Conservation (phyloP, 2,113 vertebrate genomes). For the Mustela nigripes region DNA sequence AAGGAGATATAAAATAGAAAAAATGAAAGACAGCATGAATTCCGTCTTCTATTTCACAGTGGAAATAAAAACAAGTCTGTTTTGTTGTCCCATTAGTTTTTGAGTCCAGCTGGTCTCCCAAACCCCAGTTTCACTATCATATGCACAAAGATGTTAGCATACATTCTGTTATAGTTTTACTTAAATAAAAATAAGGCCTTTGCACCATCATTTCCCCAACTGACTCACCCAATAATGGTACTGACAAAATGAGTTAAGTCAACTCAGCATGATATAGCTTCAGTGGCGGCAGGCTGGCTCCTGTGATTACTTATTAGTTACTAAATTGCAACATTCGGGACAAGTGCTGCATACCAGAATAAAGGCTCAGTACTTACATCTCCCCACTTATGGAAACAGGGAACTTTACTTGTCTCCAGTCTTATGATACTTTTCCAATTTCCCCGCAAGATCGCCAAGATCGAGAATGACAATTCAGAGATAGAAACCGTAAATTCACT, state of each 20-base stretch:
- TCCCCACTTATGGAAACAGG: background rate
- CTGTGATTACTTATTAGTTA: too few relatives aligned
- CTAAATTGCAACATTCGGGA: background rate
- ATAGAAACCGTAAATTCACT: background rate
- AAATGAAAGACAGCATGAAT: background rate
- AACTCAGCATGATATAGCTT: background rate
- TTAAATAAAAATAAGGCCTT: background rate
- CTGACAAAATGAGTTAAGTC: background rate
- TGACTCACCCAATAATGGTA: background rate
- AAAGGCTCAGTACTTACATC: background rate
- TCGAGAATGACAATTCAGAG: background rate
- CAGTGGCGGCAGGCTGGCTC: background rate
- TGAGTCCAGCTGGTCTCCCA: background rate
- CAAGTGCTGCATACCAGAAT: background rate
- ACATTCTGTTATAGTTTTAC: background rate
- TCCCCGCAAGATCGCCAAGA: background rate
- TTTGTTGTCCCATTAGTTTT: background rate
- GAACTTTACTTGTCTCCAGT: background rate
- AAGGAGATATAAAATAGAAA: fast-evolving
- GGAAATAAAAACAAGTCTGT: background rate
- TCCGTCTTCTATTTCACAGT: background rate
- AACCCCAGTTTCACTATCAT: fast-evolving
- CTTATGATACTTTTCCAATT: background rate
- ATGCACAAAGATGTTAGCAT: too few relatives aligned
- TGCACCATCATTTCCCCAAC: background rate